Evolutionary conservation across 2,113 vertebrate species (phyloP).

Genomic region (Rafetus swinhoei): DNA sequence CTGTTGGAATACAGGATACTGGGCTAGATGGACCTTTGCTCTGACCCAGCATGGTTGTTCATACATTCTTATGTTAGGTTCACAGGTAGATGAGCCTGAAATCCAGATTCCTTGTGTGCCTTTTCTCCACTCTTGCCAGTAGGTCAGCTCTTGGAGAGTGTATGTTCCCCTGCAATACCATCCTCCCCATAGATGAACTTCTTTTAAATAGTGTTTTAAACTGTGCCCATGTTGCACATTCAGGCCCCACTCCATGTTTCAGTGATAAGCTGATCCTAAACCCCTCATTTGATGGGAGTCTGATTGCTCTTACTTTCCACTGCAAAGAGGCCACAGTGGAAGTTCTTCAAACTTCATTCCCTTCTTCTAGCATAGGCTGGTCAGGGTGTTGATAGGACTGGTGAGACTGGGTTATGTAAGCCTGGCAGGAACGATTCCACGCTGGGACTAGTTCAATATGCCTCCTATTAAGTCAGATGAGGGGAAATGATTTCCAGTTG

Average conservation of each 20-base stretch:
- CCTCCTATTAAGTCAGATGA: background rate
- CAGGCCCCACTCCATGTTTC: background rate
- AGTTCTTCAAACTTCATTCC: background rate
- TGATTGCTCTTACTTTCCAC: background rate
- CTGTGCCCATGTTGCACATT: background rate
- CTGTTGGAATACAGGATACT: no score
- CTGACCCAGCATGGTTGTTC: background rate
- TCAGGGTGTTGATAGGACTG: background rate
- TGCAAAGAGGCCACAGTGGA: background rate
- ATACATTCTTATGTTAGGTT: no score
- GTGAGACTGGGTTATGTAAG: rapidly evolving
- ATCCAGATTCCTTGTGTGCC: background rate
- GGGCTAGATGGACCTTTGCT: no score
- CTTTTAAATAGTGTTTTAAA: background rate
- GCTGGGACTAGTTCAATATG: background rate
- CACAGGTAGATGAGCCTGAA: background rate
- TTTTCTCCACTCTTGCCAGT: background rate
- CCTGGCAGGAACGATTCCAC: rapidly evolving
- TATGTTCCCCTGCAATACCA: background rate
- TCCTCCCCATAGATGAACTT: background rate
- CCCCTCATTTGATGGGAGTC: no score
- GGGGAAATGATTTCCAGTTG: background rate
- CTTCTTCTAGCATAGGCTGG: background rate
- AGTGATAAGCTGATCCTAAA: background rate
- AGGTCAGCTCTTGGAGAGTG: background rate